Percentiles rank a stretch among this genome's conserved stretches.
phyloP scores from a whole-genome alignment of 2,797 vertebrate genomes.

The Stomatorhinus walkeri region DNA sequence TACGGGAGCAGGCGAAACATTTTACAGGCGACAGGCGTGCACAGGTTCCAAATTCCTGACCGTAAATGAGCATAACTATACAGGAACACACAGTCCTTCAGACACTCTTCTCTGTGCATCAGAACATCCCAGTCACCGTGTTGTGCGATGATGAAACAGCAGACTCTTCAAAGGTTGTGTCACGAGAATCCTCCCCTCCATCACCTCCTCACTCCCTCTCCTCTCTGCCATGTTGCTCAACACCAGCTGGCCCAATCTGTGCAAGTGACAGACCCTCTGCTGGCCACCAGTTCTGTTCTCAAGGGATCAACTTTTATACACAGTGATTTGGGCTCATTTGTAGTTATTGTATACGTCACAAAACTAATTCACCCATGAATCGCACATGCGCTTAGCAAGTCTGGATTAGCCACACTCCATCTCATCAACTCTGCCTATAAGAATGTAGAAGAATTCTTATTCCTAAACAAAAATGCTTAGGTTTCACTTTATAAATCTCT shows the following conservation, averaged over 20 bases:
- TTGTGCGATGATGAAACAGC: neutral
- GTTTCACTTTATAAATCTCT: neutral
- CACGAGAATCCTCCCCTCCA: neutral
- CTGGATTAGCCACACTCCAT: neutral
- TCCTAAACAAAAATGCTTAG: neutral
- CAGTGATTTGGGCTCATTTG: neutral
- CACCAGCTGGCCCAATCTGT: neutral
- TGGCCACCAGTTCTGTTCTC: neutral
- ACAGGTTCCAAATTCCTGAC: conserved; percentile 1
- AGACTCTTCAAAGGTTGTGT: neutral
- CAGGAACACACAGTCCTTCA: neutral
- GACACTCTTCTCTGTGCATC: neutral
- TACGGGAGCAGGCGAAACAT: neutral
- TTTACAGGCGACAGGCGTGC: neutral
- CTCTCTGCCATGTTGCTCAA: neutral
- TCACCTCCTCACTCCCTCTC: neutral
- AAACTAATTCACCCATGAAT: neutral
- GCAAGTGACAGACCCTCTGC: neutral
- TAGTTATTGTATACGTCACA: neutral
- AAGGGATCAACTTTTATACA: neutral
- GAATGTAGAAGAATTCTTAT: neutral
- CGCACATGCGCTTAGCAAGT: neutral
- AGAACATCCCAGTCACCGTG: neutral
- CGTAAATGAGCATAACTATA: neutral
- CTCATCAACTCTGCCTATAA: neutral